phyloP scores from a whole-genome alignment of 2,113 vertebrate genomes.

The Crotophaga sulcirostris region DNA sequence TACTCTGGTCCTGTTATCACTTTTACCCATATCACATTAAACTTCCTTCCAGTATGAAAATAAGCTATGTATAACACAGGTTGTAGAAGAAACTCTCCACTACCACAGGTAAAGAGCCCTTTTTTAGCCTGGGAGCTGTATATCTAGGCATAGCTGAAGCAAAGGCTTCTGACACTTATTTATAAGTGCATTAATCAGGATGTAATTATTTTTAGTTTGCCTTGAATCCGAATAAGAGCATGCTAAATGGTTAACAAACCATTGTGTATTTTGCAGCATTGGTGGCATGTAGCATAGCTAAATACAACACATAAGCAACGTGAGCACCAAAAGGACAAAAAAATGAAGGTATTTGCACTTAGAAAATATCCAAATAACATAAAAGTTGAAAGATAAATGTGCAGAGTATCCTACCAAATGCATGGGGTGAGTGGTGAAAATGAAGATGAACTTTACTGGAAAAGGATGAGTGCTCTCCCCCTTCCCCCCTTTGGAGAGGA shows the following conservation, averaged over 20 bases:
- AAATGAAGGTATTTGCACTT: neutral
- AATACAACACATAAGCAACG: no score
- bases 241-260: neutral
- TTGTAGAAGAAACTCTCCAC: neutral
- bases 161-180: neutral
- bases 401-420: neutral
- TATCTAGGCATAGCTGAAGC: neutral
- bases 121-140: neutral
- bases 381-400: neutral
- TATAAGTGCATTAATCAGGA: neutral
- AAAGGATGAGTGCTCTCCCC: no score
- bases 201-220: neutral
- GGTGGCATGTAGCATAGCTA: neutral
- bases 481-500: no score
- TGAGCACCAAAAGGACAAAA: neutral
- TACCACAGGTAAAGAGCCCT: neutral
- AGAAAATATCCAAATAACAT: neutral
- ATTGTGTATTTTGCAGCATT: neutral
- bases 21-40: neutral
- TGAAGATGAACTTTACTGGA: neutral
- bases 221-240: neutral
- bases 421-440: neutral
- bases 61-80: neutral
- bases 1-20: neutral
- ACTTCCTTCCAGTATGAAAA: neutral